Evolutionary conservation across 2,888 invertebrate species (phyloP).

Genomic region (Autographa pulchrina): DNA sequence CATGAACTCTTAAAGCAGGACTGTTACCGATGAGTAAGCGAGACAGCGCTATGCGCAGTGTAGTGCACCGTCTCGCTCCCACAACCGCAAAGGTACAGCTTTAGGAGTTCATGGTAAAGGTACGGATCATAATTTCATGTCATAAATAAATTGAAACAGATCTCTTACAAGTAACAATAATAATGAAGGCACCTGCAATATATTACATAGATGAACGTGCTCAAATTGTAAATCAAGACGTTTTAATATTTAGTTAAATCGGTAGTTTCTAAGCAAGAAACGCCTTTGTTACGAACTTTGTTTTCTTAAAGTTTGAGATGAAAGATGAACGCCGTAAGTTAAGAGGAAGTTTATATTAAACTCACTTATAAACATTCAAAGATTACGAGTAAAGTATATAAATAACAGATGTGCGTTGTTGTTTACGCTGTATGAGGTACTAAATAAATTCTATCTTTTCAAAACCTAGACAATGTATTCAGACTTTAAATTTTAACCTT

Average conservation of each 20-base stretch:
- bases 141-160: slow-evolving; percentile 11
- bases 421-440: too few species aligned
- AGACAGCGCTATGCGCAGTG: too few species aligned
- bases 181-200: neutral
- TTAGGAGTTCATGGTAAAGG: too few species aligned
- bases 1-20: too few species aligned
- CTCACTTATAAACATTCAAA: slow-evolving; percentile 29
- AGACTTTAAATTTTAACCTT: too few species aligned
- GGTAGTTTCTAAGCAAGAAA: slow-evolving; percentile 57
- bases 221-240: slow-evolving; percentile 18
- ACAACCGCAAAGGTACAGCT: too few species aligned
- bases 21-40: too few species aligned
- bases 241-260: slow-evolving; percentile 55
- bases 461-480: too few species aligned
- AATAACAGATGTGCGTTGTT: slow-evolving; percentile 14
- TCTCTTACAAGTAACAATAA: neutral
- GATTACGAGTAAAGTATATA: slow-evolving; percentile 27
- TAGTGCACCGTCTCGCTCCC: too few species aligned
- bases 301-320: slow-evolving; percentile 56
- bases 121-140: slow-evolving; percentile 9
- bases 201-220: slow-evolving; percentile 1
- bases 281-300: slow-evolving; percentile 63
- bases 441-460: too few species aligned
- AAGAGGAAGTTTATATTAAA: slow-evolving; percentile 55
- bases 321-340: slow-evolving; percentile 57